phyloP scores from a whole-genome alignment of 2,113 vertebrate species.

The Puffinus mauretanicus region DNA sequence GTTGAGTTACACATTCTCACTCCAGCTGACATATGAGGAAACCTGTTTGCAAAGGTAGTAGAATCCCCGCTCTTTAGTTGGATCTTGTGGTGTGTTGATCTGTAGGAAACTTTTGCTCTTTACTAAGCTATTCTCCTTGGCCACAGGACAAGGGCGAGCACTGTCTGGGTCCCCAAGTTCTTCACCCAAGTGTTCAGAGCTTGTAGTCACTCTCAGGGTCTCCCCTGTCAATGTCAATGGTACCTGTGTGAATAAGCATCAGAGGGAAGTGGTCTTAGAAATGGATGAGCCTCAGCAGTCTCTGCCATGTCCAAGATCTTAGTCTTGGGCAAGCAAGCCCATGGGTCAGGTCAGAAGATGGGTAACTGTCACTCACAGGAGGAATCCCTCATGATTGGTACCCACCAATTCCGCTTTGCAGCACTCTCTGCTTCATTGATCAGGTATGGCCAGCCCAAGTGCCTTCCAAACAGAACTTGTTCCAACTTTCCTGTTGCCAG shows the following conservation, averaged over 20 bases:
- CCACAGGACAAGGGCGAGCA: neutral
- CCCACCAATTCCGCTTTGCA: neutral
- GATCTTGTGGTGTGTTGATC: neutral
- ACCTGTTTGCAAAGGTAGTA: neutral
- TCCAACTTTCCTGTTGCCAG: neutral
- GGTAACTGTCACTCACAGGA: neutral
- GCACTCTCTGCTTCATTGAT: neutral
- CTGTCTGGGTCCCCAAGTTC: neutral
- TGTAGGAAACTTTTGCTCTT: neutral
- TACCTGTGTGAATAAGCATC: neutral
- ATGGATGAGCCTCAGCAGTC: neutral
- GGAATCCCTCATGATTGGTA: neutral
- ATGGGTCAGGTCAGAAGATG: neutral
- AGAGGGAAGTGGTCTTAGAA: neutral
- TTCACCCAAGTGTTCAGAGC: neutral
- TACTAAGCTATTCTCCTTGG: neutral
- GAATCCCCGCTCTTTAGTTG: neutral
- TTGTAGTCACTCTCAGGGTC: neutral
- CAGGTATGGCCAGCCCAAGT: neutral
- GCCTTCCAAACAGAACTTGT: neutral
- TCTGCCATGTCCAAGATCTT: neutral
- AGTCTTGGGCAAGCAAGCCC: too few species aligned
- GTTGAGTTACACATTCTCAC: neutral
- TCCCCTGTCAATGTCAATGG: fast-evolving
- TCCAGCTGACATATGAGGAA: neutral